Base-by-base conservation (phyloP, 2,113 vertebrate genomes). In the Elephantulus edwardii region DNA sequence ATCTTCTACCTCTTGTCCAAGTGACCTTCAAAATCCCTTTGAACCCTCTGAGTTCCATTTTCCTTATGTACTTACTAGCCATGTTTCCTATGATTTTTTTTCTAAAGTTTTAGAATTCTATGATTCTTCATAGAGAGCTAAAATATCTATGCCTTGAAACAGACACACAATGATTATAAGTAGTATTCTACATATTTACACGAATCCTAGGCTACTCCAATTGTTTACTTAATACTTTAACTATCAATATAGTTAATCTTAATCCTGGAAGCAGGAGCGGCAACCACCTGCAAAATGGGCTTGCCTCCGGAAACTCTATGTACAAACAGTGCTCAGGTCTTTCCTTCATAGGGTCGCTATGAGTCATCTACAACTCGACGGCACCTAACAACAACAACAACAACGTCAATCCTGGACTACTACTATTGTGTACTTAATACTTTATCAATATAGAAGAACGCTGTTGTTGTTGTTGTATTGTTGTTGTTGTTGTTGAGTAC, bases 181-280 rank as follows among this genome's bases (percentile, higher is more conserved):
- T 30, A 71, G 30, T 72, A 72, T 44, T 26, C 70, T 44, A 71
- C 12, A 84, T 90, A 68, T 35, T 68, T 72, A 74, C 40, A 70
- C 40, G 74, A 83, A 42, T 86, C 50, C 38, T 62, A 60, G 93
- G 16, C 40, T 52, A 70, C n/a, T 50, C n/a, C n/a, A n/a, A n/a
- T n/a, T n/a, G n/a, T 50, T 14, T 50, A 50, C 48, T 10, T 85
- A 66, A 5, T 7, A n/a, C 68, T 35, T 88, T 64, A 26, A 20
- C 66, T 78, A 74, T 11, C 89, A 72, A 91, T 70, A 75, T 56
- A 50, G 20, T n/a, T n/a, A n/a, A n/a, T n/a, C n/a, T n/a, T n/a
- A n/a, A n/a, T n/a, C n/a, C n/a, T n/a, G n/a, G n/a, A n/a, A n/a
- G n/a, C n/a, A n/a, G n/a, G n/a, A n/a, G n/a, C n/a, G n/a, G n/a